A percentile compares a stretch with the other conserved stretches of the same genome.
These are phyloP conservation scores for Hippocampus abdominalis DNA, from an alignment of 2,113 vertebrate species.

Conservation along the genomic window DNA sequence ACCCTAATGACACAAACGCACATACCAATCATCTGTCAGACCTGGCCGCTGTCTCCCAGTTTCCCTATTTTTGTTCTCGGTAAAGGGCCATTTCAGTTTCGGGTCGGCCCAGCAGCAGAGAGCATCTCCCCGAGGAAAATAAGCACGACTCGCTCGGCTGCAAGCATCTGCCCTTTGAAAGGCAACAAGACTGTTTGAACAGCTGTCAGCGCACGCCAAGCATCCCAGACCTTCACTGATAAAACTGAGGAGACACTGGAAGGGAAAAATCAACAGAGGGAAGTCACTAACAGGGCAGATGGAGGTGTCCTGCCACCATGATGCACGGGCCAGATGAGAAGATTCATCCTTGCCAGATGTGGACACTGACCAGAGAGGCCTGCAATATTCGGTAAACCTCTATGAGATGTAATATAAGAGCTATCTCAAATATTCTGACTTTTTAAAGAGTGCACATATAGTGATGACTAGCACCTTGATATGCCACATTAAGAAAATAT, in stretches of 20 bases:
- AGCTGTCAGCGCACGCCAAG: conserved; percentile 67
- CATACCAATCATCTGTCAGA: conserved; percentile 17
- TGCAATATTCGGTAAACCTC: conserved; percentile 3
- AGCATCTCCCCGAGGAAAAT: conserved; percentile 74
- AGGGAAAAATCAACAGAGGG: conserved; percentile 41
- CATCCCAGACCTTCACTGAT: conserved; percentile 63
- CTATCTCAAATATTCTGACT: neutral
- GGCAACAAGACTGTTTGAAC: conserved; percentile 72
- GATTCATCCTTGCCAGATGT: conserved; percentile 6
- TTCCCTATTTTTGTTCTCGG: conserved; percentile 54
- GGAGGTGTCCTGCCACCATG: conserved; percentile 13
- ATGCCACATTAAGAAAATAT: neutral
- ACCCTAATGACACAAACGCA: conserved; percentile 7
- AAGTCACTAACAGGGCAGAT: conserved; percentile 37
- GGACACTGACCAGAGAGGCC: conserved; percentile 20
- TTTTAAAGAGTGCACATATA: neutral
- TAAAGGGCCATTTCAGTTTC: conserved; percentile 53
- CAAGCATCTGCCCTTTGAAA: conserved; percentile 78
- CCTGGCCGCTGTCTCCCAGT: conserved; percentile 35
- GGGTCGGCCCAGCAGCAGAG: conserved; percentile 49
- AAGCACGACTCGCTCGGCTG: conserved; percentile 72
- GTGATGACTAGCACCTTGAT: neutral
- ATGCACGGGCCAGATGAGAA: conserved; percentile 8
- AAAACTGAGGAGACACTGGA: conserved; percentile 61
- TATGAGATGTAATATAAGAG: neutral